A percentile compares a stretch with the other conserved stretches of the same genome.
Evolutionary conservation across 2,113 vertebrate species (phyloP).

Genomic region (Crotophaga sulcirostris): DNA sequence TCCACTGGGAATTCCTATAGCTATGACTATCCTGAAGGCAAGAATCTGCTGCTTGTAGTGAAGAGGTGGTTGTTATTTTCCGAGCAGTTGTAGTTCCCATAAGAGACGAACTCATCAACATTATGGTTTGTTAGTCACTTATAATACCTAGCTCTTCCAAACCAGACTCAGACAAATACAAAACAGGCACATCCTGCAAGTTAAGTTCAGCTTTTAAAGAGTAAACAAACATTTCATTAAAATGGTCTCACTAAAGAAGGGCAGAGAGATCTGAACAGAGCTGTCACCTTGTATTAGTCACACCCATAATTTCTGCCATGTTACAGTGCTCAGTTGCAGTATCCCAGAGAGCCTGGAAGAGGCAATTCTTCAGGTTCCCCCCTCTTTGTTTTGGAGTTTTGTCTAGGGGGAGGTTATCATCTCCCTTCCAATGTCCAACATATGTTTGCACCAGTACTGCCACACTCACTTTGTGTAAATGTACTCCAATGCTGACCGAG

Average conservation of each 20-base stretch:
- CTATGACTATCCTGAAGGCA: constrained; percentile 50
- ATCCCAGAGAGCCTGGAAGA: constrained; percentile 47
- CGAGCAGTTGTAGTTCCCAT: constrained; percentile 32
- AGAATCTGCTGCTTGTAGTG: constrained; percentile 49
- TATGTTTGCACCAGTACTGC: not conserved
- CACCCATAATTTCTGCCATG: constrained; percentile 66
- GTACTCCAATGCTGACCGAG: not conserved
- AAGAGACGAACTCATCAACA: constrained; percentile 44
- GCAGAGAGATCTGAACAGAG: constrained; percentile 72
- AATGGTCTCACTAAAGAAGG: constrained; percentile 62
- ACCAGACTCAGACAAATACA: constrained; percentile 54
- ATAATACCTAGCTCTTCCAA: constrained; percentile 58
- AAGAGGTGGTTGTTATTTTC: constrained; percentile 59
- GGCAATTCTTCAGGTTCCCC: constrained; percentile 7
- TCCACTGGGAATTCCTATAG: constrained; percentile 58
- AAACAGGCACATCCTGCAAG: constrained; percentile 27
- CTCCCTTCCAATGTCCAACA: not conserved
- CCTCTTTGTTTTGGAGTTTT: not conserved
- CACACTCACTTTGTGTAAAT: not conserved
- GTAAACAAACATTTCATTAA: constrained; percentile 76
- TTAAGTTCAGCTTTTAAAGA: constrained; percentile 60
- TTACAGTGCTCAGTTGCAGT: constrained; percentile 52
- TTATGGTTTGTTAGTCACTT: constrained; percentile 47
- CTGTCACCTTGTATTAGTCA: constrained; percentile 77
- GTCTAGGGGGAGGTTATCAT: not conserved